Evolutionary conservation across 1,140 invertebrate genomes (phyloP).

Genomic region (Subanguina moxae): DNA sequence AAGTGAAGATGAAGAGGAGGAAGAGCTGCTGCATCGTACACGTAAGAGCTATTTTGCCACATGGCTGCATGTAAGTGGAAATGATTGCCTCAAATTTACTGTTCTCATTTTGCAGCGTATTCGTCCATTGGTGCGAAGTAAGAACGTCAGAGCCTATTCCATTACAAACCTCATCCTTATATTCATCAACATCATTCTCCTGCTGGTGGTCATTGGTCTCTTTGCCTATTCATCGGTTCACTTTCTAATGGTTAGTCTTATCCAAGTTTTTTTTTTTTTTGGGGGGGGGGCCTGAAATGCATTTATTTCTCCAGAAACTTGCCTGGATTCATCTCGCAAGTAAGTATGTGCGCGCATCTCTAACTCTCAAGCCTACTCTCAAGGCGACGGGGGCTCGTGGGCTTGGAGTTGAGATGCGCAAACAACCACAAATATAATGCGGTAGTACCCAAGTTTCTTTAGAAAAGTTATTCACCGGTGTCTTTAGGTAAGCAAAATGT

Average conservation of each 20-base stretch:
- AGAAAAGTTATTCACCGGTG: no score
- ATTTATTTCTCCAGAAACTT: no score
- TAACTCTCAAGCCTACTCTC: no score
- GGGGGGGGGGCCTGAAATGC: no score
- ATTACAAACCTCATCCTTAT: background rate
- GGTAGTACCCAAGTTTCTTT: no score
- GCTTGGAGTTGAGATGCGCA: no score
- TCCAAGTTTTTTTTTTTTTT: no score
- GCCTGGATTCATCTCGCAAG: no score
- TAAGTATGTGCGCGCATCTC: no score
- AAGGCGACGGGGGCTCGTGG: no score
- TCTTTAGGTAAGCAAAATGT: no score
- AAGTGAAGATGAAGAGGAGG: slow-evolving; percentile 2
- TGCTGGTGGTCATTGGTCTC: slow-evolving; percentile 1
- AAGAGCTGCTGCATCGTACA: background rate
- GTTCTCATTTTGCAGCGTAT: background rate
- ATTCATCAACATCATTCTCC: background rate
- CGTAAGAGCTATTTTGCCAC: background rate
- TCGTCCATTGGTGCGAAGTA: background rate
- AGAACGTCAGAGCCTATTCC: background rate
- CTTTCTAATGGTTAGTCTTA: background rate
- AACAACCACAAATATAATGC: no score
- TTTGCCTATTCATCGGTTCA: background rate
- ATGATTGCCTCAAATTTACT: background rate
- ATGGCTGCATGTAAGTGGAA: background rate